These are phyloP conservation scores for Dynastes tityus DNA, from an alignment of 2,888 invertebrate species.

Conservation along the genomic window DNA sequence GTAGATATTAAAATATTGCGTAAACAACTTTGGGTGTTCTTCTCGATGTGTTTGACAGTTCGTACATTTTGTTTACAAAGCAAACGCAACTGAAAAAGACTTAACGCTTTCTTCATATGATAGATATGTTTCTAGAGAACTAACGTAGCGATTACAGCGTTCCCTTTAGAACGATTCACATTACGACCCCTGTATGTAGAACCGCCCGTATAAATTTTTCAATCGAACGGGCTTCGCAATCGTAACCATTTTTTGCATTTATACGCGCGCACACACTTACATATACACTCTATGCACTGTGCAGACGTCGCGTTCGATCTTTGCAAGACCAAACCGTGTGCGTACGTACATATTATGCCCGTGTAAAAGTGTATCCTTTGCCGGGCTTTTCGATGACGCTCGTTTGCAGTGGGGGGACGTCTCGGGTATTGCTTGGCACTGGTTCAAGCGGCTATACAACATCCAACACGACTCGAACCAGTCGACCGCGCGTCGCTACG, in stretches of 20 bases:
- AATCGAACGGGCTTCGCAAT: constrained; percentile 16
- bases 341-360: background rate
- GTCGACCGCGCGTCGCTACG: constrained; percentile 40
- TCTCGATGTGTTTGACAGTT: too few species aligned
- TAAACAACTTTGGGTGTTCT: too few species aligned
- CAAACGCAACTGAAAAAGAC: too few species aligned
- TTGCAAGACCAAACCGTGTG: constrained; percentile 41
- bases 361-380: constrained; percentile 30
- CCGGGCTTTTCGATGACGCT: constrained; percentile 40
- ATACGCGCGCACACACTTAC: background rate
- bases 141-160: too few species aligned
- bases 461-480: constrained; percentile 33
- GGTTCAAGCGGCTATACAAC: constrained; percentile 42
- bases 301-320: constrained; percentile 27
- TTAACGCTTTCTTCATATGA: too few species aligned
- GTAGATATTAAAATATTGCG: too few species aligned
- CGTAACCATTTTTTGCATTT: constrained; percentile 9
- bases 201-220: constrained; percentile 9
- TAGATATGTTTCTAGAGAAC: too few species aligned
- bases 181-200: too few species aligned
- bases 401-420: constrained; percentile 44
- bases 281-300: background rate
- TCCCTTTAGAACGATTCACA: too few species aligned
- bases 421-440: constrained; percentile 41
- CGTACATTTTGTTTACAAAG: too few species aligned